phyloP scores from a whole-genome alignment of 1,140 invertebrate species.

The Halesus radiatus region DNA sequence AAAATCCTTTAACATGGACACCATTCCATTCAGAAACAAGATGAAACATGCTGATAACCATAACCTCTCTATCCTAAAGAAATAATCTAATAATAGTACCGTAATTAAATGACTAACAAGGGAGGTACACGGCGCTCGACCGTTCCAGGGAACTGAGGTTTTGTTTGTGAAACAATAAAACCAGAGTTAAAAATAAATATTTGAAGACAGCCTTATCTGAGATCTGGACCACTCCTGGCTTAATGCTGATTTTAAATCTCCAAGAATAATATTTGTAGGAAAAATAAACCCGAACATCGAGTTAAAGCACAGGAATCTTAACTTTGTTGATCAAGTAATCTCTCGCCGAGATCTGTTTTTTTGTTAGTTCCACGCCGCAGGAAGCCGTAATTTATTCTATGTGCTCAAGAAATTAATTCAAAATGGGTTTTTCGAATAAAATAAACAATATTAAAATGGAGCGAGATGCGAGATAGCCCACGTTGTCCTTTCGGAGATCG shows the following conservation, averaged over 20 bases:
- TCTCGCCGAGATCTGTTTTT: conserved; percentile 1
- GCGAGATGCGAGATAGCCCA: conserved; percentile 6
- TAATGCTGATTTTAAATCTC: background rate
- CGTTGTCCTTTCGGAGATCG: background rate
- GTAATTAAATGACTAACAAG: too few species aligned
- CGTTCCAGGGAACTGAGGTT: background rate
- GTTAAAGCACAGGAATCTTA: too few species aligned
- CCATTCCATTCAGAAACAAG: too few species aligned
- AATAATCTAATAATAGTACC: too few species aligned
- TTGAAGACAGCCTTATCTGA: background rate
- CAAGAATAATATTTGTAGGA: background rate
- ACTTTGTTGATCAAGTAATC: background rate
- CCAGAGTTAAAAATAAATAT: background rate
- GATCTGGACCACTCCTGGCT: too few species aligned
- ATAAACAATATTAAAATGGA: conserved; percentile 16
- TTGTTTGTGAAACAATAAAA: background rate
- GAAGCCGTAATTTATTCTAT: conserved; percentile 11
- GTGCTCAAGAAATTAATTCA: conserved; percentile 18
- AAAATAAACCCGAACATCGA: too few species aligned
- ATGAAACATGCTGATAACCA: too few species aligned
- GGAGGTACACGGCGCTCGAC: too few species aligned
- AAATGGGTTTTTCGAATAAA: conserved; percentile 5
- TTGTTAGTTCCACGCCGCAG: background rate
- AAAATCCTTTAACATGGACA: too few species aligned
- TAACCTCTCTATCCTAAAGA: too few species aligned